These are phyloP conservation scores for Taurulus bubalis DNA, from an alignment of 2,113 vertebrate genomes.

Conservation along the genomic window DNA sequence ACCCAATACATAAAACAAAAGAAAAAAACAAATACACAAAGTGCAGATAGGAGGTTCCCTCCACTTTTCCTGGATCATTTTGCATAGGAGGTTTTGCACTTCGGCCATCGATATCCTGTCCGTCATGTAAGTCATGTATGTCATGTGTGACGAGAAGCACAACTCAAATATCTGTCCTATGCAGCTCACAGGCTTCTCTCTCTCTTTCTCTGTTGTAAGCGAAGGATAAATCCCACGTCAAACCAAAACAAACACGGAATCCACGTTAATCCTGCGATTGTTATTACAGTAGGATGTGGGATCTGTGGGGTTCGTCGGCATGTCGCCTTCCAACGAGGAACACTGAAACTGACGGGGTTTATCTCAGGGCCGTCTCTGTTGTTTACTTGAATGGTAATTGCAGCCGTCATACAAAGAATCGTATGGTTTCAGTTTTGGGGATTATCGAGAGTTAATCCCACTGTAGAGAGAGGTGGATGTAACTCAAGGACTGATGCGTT, in stretches of 20 bases:
- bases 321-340: constrained; percentile 15
- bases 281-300: constrained; percentile 26
- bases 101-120: too few species aligned
- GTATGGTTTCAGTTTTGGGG: neutral
- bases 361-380: constrained; percentile 35
- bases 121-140: neutral
- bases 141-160: neutral
- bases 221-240: constrained; percentile 8
- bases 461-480: neutral
- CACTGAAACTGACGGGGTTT: constrained; percentile 16
- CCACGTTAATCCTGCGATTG: constrained; percentile 29
- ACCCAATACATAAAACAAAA: too few species aligned
- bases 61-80: too few species aligned
- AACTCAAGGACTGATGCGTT: neutral
- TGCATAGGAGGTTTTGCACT: too few species aligned
- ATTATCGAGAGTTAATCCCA: constrained; percentile 20
- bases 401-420: neutral
- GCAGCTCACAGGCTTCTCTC: neutral
- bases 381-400: constrained; percentile 33
- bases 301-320: neutral
- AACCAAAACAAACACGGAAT: constrained; percentile 36
- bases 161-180: neutral
- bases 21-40: too few species aligned
- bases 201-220: neutral
- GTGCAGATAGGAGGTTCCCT: too few species aligned